phyloP scores from a whole-genome alignment of 2,113 vertebrate genomes.

The Cyanoderma ruficeps region DNA sequence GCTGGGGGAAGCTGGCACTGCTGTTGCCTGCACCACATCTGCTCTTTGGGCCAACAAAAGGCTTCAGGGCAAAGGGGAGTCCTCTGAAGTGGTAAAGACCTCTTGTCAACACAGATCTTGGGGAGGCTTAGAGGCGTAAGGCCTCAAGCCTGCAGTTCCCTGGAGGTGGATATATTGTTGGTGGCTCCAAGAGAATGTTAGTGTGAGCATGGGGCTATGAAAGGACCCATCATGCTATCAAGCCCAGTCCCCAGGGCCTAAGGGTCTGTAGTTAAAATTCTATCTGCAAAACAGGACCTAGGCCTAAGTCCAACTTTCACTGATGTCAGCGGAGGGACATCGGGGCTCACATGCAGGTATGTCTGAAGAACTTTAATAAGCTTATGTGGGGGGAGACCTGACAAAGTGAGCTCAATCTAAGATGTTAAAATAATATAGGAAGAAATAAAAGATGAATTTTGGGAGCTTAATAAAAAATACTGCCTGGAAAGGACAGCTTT shows the following conservation, averaged over 20 bases:
- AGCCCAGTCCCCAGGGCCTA: accelerated
- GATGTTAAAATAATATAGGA: background rate
- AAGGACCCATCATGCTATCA: background rate
- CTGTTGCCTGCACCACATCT: conserved; percentile 23
- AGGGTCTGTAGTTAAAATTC: background rate
- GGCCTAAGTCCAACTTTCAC: background rate
- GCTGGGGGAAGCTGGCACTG: background rate
- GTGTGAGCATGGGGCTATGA: background rate
- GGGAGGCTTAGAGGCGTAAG: background rate
- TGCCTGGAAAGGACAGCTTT: background rate
- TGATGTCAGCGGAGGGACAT: background rate
- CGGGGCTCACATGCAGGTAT: accelerated
- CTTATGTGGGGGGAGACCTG: background rate
- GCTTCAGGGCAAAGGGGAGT: background rate
- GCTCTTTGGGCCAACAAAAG: conserved; percentile 45
- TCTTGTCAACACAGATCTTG: background rate
- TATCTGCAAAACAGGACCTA: background rate
- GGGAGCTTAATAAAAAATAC: background rate
- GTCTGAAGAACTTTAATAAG: background rate
- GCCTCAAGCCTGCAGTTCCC: background rate
- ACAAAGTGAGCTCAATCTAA: background rate
- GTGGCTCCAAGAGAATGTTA: background rate
- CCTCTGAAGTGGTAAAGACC: conserved; percentile 26
- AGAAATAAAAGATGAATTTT: background rate
- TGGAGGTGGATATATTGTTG: background rate